Evolutionary conservation across 2,113 vertebrate species (phyloP), one percentile per base, ranked within the genome.

Genomic region (Cairina moschata): DNA sequence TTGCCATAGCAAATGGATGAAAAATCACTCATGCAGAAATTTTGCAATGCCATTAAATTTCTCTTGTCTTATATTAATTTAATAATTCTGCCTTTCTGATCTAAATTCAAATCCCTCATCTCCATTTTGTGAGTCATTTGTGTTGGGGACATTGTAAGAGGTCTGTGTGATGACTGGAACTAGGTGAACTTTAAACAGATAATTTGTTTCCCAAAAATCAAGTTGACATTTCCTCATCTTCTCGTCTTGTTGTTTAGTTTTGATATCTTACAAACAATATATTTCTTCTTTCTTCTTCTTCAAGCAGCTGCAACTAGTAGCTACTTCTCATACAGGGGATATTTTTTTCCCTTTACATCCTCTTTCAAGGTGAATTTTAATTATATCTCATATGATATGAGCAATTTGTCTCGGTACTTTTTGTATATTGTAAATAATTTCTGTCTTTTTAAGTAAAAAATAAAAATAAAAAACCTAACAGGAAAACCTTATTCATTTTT

Each of bases 191-290:
- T 76, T 85, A 48, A 88, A 67, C 32, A 54, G 34, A 86, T 8
- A 26, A 71, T 86, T 92, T 83, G 26, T 91, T 96, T 95, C 88
- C 90, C 88, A 87, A 88, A 97, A 96, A 59, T 90, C 71, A 93
- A 95, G 74, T 93, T 85, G 82, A 91, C 42, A 75, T 97, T 94
- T 96, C 96, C 91, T 94, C 84, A 84, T 96, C 91, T 84, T 95
- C 38, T 86, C 83, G 73, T 66, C 34, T 86, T 72, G 17, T 55
- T 97, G 25, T 90, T 56, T 92, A 92, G 50, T 56, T 95, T 95
- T 46, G 58, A 50, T 90, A 63, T 69, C 46, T 82, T 75, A 66
- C 38, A 40, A 80, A 91, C 75, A 75, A 69, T 38, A 10, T 52
- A 74, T 83, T 91, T 94, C n/a, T 80, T 87, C 29, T 82, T 80